Evolutionary conservation across 2,797 vertebrate genomes (phyloP), one percentile per base, ranked within the genome.

Genomic region (Syndactyla subalaris): DNA sequence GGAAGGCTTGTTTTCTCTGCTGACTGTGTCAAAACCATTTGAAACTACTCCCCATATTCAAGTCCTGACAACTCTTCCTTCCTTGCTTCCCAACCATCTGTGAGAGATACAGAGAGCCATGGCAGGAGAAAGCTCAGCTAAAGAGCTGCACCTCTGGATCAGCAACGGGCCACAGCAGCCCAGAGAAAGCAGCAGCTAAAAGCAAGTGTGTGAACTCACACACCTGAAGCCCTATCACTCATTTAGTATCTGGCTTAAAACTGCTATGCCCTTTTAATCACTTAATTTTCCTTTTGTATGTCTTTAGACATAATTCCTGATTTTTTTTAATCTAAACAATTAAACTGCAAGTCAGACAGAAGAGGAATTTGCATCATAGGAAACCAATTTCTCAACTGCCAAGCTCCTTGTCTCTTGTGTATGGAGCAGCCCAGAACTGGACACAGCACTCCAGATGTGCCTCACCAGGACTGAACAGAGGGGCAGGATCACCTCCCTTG

Each of bases 41-140:
- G 43, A 79, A 67, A 10, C 34, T 65, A 26, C 11, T 14, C 9
- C 67, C 7, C 3, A 1, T 22, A 59, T 39, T 46, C 26, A 20
- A 52, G 36, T 24, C 14, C 32, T 2, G 7, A 14, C 39, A 77
- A 8, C 9, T 30, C 12, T 29, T 87, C 20, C 13, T 84, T 71
- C 17, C 17, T 84, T 67, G 14, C 14, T 70, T 43, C 43, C 16
- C 34, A 66, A 36, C 12, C 3, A 27, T 6, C 3, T 0, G 2
- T 2, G 3, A 30, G 24, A 19, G 8, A 70, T 76, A 49, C 2
- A 1, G n/a, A 38, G 12, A 70, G 29, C 0, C 0, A 3, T 8
- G 23, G 30, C 3, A 0, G 22, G 5, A n/a, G 29, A 63, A 70
- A 58, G 1, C 36, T 74, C 36, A 59, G 5, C 6, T 29, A 17